phyloP scores from a whole-genome alignment of 2,888 invertebrate species.

The Dolichopus griseipennis region DNA sequence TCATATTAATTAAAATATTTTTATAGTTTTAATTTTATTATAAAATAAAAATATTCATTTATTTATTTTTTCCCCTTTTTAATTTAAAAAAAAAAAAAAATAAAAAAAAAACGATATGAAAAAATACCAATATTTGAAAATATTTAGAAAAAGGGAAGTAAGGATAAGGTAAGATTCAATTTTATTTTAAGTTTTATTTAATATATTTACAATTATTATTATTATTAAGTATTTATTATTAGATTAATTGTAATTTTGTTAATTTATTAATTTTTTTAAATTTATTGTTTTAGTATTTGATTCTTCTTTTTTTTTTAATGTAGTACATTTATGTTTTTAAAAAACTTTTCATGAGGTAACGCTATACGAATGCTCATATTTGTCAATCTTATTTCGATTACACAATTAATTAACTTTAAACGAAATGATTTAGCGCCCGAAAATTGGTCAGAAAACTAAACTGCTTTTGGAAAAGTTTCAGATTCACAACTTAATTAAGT shows the following conservation, averaged over 20 bases:
- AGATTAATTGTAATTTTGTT: neutral
- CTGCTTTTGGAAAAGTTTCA: too few relatives aligned
- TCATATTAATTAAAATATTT: neutral
- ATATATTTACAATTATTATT: neutral
- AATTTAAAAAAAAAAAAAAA: slow-evolving; percentile 11
- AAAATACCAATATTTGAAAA: slow-evolving; percentile 26
- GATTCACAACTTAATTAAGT: too few relatives aligned
- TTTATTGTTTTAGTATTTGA: neutral
- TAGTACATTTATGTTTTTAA: neutral
- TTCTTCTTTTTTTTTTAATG: neutral
- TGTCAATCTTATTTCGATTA: too few relatives aligned
- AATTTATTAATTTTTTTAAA: neutral
- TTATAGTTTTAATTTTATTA: neutral
- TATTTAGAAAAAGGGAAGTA: slow-evolving; percentile 75
- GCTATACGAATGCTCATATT: too few relatives aligned
- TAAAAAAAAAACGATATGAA: slow-evolving; percentile 39
- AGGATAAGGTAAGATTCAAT: slow-evolving; percentile 66
- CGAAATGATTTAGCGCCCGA: too few relatives aligned
- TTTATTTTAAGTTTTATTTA: slow-evolving; percentile 21
- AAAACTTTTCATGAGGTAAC: too few relatives aligned
- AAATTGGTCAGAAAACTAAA: too few relatives aligned
- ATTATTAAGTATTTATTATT: neutral
- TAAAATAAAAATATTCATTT: neutral
- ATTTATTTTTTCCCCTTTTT: neutral
- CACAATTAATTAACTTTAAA: too few relatives aligned